Conservation (phyloP, 2,113 vertebrate genomes). For the Rissa tridactyla region DNA sequence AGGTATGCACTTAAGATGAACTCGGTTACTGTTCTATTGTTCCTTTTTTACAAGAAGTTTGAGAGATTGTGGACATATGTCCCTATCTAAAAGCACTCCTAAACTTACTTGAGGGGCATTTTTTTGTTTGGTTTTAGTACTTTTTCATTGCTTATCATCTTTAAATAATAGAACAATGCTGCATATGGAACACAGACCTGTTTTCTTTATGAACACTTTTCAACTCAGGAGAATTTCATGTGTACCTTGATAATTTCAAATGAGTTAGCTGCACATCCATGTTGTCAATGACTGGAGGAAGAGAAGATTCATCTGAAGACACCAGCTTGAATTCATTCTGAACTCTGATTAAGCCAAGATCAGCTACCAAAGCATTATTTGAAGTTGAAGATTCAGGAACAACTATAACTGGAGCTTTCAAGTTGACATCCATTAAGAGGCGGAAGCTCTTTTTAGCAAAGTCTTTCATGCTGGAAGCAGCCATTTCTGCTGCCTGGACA, state of each 20-base stretch:
- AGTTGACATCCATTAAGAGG: conserved; percentile 79
- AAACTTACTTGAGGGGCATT: not conserved
- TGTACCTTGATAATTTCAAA: conserved; percentile 89
- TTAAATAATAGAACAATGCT: not conserved
- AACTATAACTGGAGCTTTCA: conserved; percentile 87
- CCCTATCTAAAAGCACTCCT: not conserved
- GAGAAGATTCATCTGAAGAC: conserved; percentile 64
- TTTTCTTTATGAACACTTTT: not conserved
- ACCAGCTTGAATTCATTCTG: conserved; percentile 81
- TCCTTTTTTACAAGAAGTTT: not conserved
- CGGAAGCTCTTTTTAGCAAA: conserved; percentile 85
- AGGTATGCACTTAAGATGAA: not conserved
- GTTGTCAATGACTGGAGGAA: conserved; percentile 87
- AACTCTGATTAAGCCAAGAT: conserved; percentile 84
- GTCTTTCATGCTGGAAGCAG: conserved; percentile 85
- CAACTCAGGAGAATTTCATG: not conserved
- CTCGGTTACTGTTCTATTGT: not conserved
- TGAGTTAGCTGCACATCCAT: conserved; percentile 87
- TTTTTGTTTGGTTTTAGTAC: not conserved
- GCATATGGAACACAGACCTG: rapidly evolving
- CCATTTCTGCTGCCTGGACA: conserved; percentile 88
- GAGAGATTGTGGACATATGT: not conserved
- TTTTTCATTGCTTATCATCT: not conserved
- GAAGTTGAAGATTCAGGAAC: conserved; percentile 83
- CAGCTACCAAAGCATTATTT: conserved; percentile 77